phyloP scores from a whole-genome alignment of 2,888 invertebrate genomes.

The Drosophila rubida region DNA sequence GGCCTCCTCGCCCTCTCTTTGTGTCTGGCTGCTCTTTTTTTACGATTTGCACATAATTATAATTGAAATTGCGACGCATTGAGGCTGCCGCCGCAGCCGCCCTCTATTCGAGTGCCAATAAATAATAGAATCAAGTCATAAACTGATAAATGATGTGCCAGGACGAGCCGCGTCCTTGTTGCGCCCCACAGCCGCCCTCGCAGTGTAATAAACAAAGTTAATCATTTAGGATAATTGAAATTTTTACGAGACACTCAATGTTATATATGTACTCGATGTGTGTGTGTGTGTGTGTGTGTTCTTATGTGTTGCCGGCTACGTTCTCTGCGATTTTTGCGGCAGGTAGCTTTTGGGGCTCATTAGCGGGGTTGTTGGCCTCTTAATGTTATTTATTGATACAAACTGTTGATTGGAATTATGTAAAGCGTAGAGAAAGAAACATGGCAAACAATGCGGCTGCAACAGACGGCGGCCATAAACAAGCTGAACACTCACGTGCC shows the following conservation, averaged over 20 bases:
- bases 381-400: constrained; percentile 63
- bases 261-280: constrained; percentile 35
- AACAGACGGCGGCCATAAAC: constrained; percentile 26
- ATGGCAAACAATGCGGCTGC: constrained; percentile 27
- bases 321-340: constrained; percentile 21
- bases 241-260: constrained; percentile 80
- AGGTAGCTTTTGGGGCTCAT: constrained; percentile 60
- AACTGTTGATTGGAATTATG: constrained; percentile 72
- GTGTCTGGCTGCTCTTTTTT: constrained; percentile 50
- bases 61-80: constrained; percentile 81
- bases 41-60: constrained; percentile 82
- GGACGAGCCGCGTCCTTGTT: constrained; percentile 22
- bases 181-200: neutral
- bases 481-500: constrained; percentile 20
- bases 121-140: constrained; percentile 83
- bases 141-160: constrained; percentile 78
- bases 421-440: constrained; percentile 38
- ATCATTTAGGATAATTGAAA: constrained; percentile 83
- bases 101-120: constrained; percentile 75
- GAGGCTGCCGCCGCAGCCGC: constrained; percentile 20
- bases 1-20: neutral
- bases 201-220: constrained; percentile 80
- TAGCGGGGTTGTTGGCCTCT: constrained; percentile 36
- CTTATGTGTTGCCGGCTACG: neutral
- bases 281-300: constrained; percentile 21